Conservation (phyloP, 2,113 vertebrate genomes). For the Dolichallabes microphthalmus region DNA sequence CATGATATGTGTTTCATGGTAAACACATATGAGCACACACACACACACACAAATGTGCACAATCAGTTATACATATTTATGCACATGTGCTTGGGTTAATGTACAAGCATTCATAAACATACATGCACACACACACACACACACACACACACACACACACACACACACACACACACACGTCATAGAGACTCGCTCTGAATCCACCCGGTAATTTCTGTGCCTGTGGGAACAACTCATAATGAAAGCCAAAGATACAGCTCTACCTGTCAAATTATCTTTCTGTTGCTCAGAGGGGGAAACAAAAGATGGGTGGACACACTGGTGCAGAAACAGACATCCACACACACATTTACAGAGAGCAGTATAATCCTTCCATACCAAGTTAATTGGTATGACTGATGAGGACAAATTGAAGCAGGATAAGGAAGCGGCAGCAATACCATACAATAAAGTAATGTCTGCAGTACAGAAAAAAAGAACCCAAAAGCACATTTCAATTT, state of each 20-base stretch:
- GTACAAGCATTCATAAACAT: not conserved
- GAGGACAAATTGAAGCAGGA: constrained; percentile 44
- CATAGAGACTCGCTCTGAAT: constrained; percentile 22
- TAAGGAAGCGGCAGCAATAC: constrained; percentile 21
- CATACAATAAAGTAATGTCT: constrained; percentile 26
- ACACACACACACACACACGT: not conserved
- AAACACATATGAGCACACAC: not conserved
- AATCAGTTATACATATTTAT: not conserved
- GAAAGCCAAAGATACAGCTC: constrained; percentile 45
- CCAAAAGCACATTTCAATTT: constrained; percentile 7
- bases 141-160: not conserved
- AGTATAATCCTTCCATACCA: constrained; percentile 40
- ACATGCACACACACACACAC: not conserved
- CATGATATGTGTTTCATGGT: constrained; percentile 3
- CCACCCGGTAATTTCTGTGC: constrained; percentile 35
- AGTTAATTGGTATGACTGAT: constrained; percentile 45
- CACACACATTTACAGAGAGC: not conserved
- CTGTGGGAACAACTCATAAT: constrained; percentile 47
- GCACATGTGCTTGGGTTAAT: not conserved
- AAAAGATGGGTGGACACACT: constrained; percentile 36
- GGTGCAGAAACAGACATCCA: constrained; percentile 18
- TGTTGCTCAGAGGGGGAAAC: constrained; percentile 21
- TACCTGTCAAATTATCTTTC: constrained; percentile 50
- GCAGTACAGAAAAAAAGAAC: not conserved
- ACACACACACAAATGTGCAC: not conserved